Evolutionary conservation across 2,888 invertebrate genomes (phyloP).

Genomic region (Venusia cambrica): DNA sequence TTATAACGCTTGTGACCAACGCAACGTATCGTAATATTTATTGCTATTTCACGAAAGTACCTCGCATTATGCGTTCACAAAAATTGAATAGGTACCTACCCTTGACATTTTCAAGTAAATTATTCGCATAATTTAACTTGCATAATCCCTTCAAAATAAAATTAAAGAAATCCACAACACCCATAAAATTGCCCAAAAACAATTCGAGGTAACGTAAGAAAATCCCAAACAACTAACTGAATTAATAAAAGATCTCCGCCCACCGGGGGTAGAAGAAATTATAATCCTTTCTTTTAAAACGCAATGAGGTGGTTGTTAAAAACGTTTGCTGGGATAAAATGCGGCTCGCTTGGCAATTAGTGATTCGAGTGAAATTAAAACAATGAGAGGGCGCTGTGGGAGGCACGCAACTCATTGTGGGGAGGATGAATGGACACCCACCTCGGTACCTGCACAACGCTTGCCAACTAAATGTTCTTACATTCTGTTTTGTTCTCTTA

Average conservation of each 20-base stretch:
- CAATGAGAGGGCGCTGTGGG: constrained; percentile 57
- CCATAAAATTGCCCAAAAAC: constrained; percentile 27
- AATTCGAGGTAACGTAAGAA: constrained; percentile 36
- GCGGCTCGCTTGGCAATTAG: constrained; percentile 73
- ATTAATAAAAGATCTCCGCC: constrained; percentile 70
- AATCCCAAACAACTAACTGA: constrained; percentile 56
- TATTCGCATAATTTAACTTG: no score
- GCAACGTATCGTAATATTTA: no score
- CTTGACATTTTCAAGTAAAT: no score
- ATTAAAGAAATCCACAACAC: constrained; percentile 20
- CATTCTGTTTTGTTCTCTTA: no score
- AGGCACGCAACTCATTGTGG: constrained; percentile 46
- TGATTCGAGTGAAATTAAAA: constrained; percentile 74
- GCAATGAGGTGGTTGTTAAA: constrained; percentile 79
- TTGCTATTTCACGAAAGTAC: no score
- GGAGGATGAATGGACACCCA: constrained; percentile 44
- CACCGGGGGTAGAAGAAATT: constrained; percentile 65
- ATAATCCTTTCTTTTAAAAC: constrained; percentile 81
- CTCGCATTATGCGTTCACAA: no score
- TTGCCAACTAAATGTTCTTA: no score
- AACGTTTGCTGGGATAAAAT: constrained; percentile 75
- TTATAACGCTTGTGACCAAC: no score
- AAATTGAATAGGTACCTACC: no score
- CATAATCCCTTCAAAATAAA: constrained; percentile 20
- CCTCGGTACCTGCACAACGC: constrained; percentile 4